These are phyloP conservation scores for Phaonia tiefii DNA, from an alignment of 2,888 invertebrate species.

Conservation along the genomic window DNA sequence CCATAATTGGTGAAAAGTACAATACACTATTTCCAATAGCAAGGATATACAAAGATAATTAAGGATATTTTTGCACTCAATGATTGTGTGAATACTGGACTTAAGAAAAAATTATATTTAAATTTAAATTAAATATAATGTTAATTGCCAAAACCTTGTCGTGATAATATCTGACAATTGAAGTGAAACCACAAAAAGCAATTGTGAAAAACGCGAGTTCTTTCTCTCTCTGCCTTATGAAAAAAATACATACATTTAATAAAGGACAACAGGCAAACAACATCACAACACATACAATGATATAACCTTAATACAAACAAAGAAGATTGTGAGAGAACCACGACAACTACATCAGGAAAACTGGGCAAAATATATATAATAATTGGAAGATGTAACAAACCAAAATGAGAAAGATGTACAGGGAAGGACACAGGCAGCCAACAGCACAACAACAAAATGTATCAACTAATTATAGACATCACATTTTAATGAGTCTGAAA, in stretches of 20 bases:
- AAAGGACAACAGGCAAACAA: constrained; percentile 12
- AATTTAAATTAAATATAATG: constrained; percentile 21
- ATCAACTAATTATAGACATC: constrained; percentile 52
- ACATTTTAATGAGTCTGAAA: constrained; percentile 58
- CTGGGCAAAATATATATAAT: neutral
- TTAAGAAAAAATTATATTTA: neutral
- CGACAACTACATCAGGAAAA: neutral
- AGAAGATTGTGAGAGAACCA: constrained; percentile 4
- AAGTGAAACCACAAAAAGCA: constrained; percentile 33
- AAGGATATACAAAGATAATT: too few species aligned
- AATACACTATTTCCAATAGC: too few species aligned
- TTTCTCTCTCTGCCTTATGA: neutral
- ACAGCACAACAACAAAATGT: constrained; percentile 13
- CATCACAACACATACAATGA: neutral
- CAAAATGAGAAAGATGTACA: neutral
- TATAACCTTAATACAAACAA: constrained; percentile 19
- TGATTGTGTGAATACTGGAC: too few species aligned
- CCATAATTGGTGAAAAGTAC: too few species aligned
- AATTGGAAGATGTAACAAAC: constrained; percentile 17
- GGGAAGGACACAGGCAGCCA: neutral
- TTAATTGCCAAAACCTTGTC: neutral
- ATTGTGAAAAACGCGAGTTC: constrained; percentile 8
- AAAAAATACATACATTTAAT: constrained; percentile 17
- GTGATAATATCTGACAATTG: constrained; percentile 37
- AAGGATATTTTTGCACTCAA: too few species aligned